phyloP scores from a whole-genome alignment of 2,888 invertebrate genomes.

The Tuta absoluta region DNA sequence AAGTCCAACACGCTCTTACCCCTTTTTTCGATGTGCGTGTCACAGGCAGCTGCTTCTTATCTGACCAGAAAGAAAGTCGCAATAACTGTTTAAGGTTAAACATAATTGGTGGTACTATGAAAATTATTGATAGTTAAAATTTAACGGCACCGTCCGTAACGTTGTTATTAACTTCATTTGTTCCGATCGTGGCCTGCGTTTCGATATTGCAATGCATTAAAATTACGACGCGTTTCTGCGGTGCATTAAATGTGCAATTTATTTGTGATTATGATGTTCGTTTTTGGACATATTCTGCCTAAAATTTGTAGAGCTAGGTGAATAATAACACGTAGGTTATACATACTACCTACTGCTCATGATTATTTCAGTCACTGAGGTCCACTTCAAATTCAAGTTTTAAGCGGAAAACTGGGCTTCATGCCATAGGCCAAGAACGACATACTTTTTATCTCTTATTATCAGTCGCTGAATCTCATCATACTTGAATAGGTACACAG shows the following conservation, averaged over 20 bases:
- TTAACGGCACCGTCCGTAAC: slow-evolving; percentile 13
- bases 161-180: slow-evolving; percentile 10
- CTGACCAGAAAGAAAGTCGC: slow-evolving; percentile 29
- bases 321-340: no score
- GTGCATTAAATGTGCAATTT: background rate
- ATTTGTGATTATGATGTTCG: background rate
- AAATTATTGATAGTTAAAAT: slow-evolving; percentile 25
- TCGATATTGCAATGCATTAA: background rate
- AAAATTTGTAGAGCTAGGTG: no score
- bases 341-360: no score
- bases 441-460: no score
- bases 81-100: slow-evolving; percentile 24
- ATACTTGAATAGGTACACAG: no score
- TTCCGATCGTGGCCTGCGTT: slow-evolving; percentile 11
- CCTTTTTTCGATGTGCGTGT: slow-evolving; percentile 24
- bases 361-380: no score
- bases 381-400: no score
- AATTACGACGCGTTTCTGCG: background rate
- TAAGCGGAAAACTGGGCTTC: no score
- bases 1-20: background rate
- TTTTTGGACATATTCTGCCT: background rate
- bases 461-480: no score
- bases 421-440: no score
- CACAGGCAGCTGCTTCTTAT: slow-evolving; percentile 28
- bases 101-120: slow-evolving; percentile 18